Evolutionary conservation across 2,888 invertebrate genomes (phyloP).

Genomic region (Protophormia terraenovae): DNA sequence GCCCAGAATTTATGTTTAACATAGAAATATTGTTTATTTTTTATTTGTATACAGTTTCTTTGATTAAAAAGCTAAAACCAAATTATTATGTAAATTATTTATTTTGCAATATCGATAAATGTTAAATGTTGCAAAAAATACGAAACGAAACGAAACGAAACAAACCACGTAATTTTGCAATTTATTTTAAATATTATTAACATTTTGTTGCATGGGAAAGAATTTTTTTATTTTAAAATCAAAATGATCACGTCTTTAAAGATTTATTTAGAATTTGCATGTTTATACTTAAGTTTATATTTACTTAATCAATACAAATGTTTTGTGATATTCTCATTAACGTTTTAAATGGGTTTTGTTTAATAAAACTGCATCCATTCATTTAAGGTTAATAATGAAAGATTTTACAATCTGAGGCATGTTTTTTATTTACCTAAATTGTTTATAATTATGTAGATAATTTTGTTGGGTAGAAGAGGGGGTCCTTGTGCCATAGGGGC

Average conservation of each 20-base stretch:
- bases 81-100: conserved; percentile 40
- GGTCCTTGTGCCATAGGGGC: too few species aligned
- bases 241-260: conserved; percentile 33
- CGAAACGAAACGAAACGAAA: neutral
- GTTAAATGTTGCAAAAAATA: conserved; percentile 23
- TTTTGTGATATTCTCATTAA: neutral
- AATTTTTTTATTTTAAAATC: neutral
- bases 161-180: conserved; percentile 28
- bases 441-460: too few species aligned
- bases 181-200: neutral
- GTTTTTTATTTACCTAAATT: too few species aligned
- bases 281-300: neutral
- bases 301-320: too few species aligned
- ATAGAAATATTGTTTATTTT: neutral
- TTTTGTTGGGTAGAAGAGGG: too few species aligned
- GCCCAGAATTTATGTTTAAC: neutral
- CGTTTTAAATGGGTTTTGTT: neutral
- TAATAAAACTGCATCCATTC: neutral
- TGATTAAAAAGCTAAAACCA: conserved; percentile 1
- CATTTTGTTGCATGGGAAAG: neutral
- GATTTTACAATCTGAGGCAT: too few species aligned
- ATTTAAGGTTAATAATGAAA: neutral
- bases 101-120: conserved; percentile 40
- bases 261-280: conserved; percentile 10
- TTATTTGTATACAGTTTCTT: neutral